Base-by-base conservation (phyloP, 1,140 invertebrate species). In the Vanessa atalanta region DNA sequence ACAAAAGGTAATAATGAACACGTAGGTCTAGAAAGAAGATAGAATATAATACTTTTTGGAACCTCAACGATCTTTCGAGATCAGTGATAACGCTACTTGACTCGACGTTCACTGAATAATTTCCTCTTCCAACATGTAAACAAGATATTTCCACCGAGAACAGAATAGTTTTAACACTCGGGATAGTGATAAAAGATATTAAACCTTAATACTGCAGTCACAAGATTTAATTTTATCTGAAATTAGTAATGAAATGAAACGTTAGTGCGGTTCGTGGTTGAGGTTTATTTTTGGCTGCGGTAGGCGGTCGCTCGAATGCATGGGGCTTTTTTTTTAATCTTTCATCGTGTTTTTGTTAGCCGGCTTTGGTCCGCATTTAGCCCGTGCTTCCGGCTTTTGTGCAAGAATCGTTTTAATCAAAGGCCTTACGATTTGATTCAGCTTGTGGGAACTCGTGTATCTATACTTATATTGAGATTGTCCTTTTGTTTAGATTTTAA, bases 221-320 rank as follows among this genome's bases (percentile, higher is more conserved):
- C 66, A 75, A 60, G 20, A 53, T 69, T 65, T 50, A 72, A 67
- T 73, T 53, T 82, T 11, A 16, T 55, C 47, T 76, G 64, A 26
- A 13, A 31, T 5, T 37, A 15, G 12, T 31, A 47, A 16, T 9
- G 48, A 31, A 53, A 74, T 53, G 50, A n/a, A 50, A 43, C 70
- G 37, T 64, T 72, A 53, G n/a, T 53, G 37, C 37, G 51, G n/a
- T 60, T 13, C 11, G 60, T 23, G n/a, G 47, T 65, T 23, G 64
- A 81, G 78, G 79, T 89, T 87, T 92, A 90, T 92, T 92, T 90
- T 88, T 89, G 90, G 82, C 90, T 92, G 90, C 90, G 90, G 90
- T 92, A 90, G 90, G 90, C 90, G 90, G 88, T 86, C 84, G 88
- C 82, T 88, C 80, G 80, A 81, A 83, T 86, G 83, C 80, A 85